Evolutionary conservation across 2,797 vertebrate genomes (phyloP), one percentile per base, ranked within the genome.

Genomic region (Danio albolineatus): DNA sequence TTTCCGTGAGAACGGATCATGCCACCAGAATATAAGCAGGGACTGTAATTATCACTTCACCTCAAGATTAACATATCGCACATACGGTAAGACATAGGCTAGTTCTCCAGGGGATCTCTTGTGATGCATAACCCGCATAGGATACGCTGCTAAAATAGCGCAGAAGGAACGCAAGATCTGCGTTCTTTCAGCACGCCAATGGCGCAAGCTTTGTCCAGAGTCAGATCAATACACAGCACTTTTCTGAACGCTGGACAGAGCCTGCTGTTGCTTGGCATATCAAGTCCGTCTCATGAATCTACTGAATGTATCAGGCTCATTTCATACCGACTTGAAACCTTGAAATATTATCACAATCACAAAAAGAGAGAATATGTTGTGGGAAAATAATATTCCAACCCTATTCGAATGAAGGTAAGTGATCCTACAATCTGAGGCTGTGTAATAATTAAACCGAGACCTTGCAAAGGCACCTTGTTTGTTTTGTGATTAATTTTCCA

Each of bases 241-340:
- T 70, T 78, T 78, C 76, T 78, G 76, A 43, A 78, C 76, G 44
- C 46, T 62, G 76, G 76, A 78, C 76, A 78, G 66, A 43, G 56
- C 56, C 46, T 9, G 14, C 12, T 19, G 38, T 19, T 12, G 21
- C 54, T 59, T 17, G 39, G 41, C 8, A 7, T 16, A 38, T 69
- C 9, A 9, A 39, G 8, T 14, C n/a, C 17, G 36, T 41, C 44
- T 14, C 41, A 4, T 21, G 49, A 14, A 13, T 44, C 53, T 8
- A 19, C 10, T 14, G 36, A 54, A 69, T 39, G 48, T 6, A n/a
- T 51, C 66, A 67, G 16, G 16, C 67, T 70, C 38, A 65, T 9
- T n/a, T 71, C 51, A 13, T 51, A 14, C 9, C 8, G 10, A 77
- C 51, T 46, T 64, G 17, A 5, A 16, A 54, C 28, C 28, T 2